Conservation (phyloP, 2,797 vertebrate species). For the Hirundo rustica region DNA sequence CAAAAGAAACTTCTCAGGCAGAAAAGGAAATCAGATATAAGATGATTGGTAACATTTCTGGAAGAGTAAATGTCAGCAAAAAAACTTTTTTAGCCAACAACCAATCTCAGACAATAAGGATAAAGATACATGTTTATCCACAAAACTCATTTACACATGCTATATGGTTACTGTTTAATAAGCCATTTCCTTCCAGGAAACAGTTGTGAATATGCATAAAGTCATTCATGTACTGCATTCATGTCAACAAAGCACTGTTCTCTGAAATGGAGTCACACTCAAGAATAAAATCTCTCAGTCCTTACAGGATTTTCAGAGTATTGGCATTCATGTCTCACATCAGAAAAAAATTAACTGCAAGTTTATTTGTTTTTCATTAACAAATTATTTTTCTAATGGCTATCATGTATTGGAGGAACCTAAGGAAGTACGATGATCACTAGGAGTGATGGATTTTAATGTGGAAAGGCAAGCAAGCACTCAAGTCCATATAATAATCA, state of each 20-base stretch:
- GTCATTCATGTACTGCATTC: neutral
- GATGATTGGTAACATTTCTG: neutral
- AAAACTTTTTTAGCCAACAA: neutral
- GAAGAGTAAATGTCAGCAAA: neutral
- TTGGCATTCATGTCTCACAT: neutral
- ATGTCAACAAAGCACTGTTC: neutral
- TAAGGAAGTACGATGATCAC: neutral
- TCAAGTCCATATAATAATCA: neutral
- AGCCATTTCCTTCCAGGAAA: slow-evolving; percentile 29
- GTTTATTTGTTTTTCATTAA: neutral
- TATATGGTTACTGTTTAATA: slow-evolving; percentile 38
- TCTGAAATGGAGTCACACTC: neutral
- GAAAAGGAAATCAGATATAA: neutral
- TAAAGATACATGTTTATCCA: neutral
- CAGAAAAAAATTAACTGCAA: neutral
- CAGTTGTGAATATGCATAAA: slow-evolving; percentile 36
- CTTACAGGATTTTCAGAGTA: neutral
- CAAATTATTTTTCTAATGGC: neutral
- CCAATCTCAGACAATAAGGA: neutral
- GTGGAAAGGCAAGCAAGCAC: neutral
- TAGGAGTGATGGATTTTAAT: neutral
- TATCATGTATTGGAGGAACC: neutral
- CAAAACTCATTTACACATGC: neutral
- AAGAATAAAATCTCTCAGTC: neutral
- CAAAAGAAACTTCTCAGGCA: neutral